Conservation (phyloP, 2,113 vertebrate species). For the Dasyurus viverrinus region DNA sequence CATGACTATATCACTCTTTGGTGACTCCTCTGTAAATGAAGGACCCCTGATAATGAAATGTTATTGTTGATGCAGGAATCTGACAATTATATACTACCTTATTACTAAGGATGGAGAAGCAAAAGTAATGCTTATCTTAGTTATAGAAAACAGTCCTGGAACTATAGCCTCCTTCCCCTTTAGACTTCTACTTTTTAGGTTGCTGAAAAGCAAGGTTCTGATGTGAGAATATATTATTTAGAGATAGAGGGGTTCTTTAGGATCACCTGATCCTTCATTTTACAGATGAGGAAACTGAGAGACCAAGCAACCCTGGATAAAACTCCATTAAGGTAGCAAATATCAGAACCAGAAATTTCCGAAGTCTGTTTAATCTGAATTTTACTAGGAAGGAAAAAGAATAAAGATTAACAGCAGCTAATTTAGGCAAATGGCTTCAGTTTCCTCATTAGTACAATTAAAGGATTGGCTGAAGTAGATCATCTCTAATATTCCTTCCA, state of each 20-base stretch:
- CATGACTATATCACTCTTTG: neutral
- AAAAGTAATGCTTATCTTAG: neutral
- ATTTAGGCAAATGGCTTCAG: neutral
- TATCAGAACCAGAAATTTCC: neutral
- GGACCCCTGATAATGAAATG: neutral
- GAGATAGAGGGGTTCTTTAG: neutral
- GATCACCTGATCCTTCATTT: neutral
- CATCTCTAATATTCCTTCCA: neutral
- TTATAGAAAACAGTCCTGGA: neutral
- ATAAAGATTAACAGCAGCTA: neutral
- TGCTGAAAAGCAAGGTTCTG: neutral
- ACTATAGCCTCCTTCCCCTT: neutral
- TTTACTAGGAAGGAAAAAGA: neutral
- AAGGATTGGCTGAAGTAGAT: neutral
- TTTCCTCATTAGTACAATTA: neutral
- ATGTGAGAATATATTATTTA: neutral
- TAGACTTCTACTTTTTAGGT: neutral
- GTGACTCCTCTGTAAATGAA: slow-evolving; percentile 32
- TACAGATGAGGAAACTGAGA: neutral
- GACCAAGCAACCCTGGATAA: neutral
- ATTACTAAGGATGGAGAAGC: neutral
- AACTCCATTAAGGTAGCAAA: neutral
- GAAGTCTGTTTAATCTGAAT: neutral
- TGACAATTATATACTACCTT: neutral
- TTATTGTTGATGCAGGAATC: neutral